Conservation (phyloP, 23 tunicate species). For the Halocynthia roretzi region DNA sequence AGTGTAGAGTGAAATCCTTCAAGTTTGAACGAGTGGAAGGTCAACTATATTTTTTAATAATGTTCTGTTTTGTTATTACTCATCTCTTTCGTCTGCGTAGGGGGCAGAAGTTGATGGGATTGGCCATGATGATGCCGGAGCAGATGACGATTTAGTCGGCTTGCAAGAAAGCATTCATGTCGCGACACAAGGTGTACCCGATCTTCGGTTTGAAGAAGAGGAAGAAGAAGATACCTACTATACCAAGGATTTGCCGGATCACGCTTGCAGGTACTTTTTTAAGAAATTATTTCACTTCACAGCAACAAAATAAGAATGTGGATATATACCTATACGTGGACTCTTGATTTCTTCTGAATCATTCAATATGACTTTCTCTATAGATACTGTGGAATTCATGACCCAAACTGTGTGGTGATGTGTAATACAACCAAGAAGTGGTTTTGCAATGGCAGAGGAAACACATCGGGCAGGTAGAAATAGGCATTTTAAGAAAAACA, state of each 20-base stretch:
- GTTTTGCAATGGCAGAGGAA: conserved; percentile 98
- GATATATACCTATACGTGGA: no score
- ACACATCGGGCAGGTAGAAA: conserved; percentile 87
- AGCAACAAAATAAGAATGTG: no score
- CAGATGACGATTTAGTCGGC: conserved; percentile 45
- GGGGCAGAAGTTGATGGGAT: conserved; percentile 49
- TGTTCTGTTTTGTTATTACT: neutral
- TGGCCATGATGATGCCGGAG: conserved; percentile 20
- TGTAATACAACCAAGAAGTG: conserved; percentile 89
- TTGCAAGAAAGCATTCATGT: conserved; percentile 79
- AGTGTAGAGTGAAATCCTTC: no score
- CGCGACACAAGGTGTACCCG: conserved; percentile 85
- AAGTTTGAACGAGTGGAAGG: no score
- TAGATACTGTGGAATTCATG: conserved; percentile 97
- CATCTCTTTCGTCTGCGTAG: neutral
- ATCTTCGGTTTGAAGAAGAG: conserved; percentile 90
- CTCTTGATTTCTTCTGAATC: no score
- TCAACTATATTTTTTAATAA: no score
- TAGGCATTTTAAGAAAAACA: neutral
- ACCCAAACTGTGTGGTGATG: conserved; percentile 88
- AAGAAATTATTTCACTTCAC: neutral
- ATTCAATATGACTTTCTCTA: neutral
- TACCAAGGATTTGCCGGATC: conserved; percentile 88
- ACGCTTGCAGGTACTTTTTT: conserved; percentile 79
- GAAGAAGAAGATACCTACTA: conserved; percentile 86